Percentiles rank a stretch among this genome's conserved stretches.
Conservation (phyloP, 2,113 vertebrate genomes). For the Heteronetta atricapilla region DNA sequence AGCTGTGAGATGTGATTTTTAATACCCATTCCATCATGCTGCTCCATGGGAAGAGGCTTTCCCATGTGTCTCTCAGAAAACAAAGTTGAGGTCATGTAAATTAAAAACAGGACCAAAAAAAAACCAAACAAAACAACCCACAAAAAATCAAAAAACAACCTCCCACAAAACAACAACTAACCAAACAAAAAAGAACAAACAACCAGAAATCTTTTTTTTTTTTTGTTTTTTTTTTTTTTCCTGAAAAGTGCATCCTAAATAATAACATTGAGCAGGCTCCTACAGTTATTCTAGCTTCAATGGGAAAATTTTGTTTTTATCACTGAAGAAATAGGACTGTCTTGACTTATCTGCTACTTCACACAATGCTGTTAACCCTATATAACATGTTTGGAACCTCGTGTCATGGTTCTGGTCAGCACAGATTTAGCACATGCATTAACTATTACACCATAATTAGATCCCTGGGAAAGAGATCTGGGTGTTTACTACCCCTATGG, state of each 20-base stretch:
- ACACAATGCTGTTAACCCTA: not conserved
- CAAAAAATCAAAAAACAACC: too few species aligned
- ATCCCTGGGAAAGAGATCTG: not conserved
- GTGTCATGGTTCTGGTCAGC: not conserved
- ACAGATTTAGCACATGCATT: accelerated
- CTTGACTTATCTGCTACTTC: not conserved
- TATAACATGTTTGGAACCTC: not conserved
- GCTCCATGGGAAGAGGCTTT: not conserved
- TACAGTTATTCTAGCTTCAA: not conserved
- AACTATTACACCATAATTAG: not conserved
- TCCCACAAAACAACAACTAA: too few species aligned
- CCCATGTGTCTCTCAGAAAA: not conserved
- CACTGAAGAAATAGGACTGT: not conserved
- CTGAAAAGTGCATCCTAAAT: not conserved
- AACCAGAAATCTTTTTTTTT: too few species aligned
- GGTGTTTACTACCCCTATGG: not conserved
- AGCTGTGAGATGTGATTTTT: not conserved
- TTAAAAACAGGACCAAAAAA: not conserved
- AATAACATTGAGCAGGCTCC: not conserved
- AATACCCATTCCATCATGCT: not conserved
- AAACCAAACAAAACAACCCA: not conserved
- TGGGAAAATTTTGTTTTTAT: not conserved
- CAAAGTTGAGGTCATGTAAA: not conserved
- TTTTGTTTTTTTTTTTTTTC: too few species aligned
- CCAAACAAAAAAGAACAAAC: too few species aligned